Conservation (phyloP, 2,113 vertebrate species). For the Motacilla tschutschensis region DNA sequence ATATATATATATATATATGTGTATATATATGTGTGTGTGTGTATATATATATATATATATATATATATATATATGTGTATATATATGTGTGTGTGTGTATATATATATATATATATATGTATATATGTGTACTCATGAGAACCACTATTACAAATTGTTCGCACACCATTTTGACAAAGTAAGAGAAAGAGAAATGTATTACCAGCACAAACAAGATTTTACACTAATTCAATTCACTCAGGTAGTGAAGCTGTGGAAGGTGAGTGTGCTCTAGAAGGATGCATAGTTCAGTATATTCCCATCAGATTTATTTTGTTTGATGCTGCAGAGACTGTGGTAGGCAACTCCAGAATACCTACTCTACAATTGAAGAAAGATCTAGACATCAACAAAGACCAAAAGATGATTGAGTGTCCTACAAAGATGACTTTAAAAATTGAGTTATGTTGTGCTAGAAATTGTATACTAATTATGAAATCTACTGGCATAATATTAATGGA, state of each 20-base stretch:
- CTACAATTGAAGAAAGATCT: background rate
- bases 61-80: too few relatives aligned
- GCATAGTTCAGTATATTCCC: accelerated
- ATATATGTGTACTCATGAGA: background rate
- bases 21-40: too few relatives aligned
- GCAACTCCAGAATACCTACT: background rate
- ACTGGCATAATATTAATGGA: background rate
- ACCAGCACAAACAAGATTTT: background rate
- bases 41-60: too few relatives aligned
- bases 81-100: too few relatives aligned
- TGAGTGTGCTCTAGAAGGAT: background rate
- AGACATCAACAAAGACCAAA: background rate
- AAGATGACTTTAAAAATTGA: background rate
- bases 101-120: background rate
- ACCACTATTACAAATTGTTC: background rate
- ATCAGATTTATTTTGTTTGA: background rate
- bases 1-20: too few relatives aligned
- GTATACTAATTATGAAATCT: background rate
- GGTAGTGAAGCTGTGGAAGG: background rate
- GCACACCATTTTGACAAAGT: background rate
- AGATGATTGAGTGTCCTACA: background rate
- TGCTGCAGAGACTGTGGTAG: background rate
- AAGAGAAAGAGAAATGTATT: background rate
- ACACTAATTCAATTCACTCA: background rate
- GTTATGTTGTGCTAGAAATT: background rate